Evolutionary conservation across 30 jellyfish, hydroid and myxozoan genomes (phyloP).

Genomic region (Aurelia aurita complex sp. Pacific): DNA sequence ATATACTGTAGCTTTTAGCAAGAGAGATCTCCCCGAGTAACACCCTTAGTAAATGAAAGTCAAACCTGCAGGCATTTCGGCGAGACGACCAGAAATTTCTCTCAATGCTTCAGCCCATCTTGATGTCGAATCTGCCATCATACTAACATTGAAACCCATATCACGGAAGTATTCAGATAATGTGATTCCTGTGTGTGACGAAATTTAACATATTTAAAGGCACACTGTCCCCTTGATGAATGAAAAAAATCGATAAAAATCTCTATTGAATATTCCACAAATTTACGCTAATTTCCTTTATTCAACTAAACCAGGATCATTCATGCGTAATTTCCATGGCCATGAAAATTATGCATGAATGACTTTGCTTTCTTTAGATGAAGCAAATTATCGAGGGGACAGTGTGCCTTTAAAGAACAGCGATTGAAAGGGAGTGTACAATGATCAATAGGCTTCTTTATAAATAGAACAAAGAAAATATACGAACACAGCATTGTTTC

Average conservation of each 20-base stretch:
- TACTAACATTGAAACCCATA: slow-evolving; percentile 97
- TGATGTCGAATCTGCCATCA: slow-evolving; percentile 99
- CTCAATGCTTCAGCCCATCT: slow-evolving; percentile 99
- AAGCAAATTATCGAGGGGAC: not conserved
- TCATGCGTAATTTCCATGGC: no score
- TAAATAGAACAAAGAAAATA: no score
- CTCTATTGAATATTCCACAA: no score
- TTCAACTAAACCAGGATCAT: no score
- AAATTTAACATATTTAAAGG: not conserved
- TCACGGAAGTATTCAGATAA: slow-evolving; percentile 98
- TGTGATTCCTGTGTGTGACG: slow-evolving; percentile 79
- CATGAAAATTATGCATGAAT: no score
- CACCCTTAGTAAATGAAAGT: not conserved
- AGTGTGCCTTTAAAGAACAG: not conserved
- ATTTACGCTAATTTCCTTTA: no score
- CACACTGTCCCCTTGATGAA: no score
- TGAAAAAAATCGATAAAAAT: no score
- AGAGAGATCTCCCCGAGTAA: no score
- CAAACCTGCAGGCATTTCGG: slow-evolving; percentile 99
- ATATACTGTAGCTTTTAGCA: no score
- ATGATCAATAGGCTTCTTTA: no score
- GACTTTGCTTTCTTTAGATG: not conserved
- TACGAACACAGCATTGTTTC: no score
- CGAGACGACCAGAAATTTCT: slow-evolving; percentile 99
- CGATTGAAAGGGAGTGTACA: not conserved